These are phyloP conservation scores for Lacerta bilineata DNA, from an alignment of 2,797 vertebrate genomes.

Conservation along the genomic window DNA sequence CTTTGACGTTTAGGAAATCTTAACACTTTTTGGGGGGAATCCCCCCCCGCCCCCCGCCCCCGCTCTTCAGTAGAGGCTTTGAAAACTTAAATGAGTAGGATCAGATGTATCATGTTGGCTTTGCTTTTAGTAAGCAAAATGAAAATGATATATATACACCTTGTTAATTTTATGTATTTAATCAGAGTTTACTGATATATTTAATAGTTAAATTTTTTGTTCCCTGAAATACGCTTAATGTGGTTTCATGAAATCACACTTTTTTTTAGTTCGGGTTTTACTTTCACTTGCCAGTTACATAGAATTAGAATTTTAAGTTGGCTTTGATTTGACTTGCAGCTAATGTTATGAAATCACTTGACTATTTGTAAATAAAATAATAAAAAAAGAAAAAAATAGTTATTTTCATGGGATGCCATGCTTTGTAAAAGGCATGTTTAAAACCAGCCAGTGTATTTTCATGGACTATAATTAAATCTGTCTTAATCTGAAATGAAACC, in stretches of 20 bases:
- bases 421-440: background rate
- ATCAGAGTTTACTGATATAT: background rate
- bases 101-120: too few species aligned
- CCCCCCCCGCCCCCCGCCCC: too few species aligned
- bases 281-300: background rate
- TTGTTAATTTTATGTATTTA: too few species aligned
- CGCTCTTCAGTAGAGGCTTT: too few species aligned
- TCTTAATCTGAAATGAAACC: background rate
- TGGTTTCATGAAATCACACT: background rate
- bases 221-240: background rate
- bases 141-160: too few species aligned
- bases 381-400: background rate
- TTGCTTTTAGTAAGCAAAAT: too few species aligned
- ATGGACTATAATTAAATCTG: background rate
- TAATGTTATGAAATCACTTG: background rate
- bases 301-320: background rate
- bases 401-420: background rate
- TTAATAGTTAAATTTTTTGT: background rate
- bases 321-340: background rate
- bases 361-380: background rate
- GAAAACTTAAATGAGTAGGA: too few species aligned
- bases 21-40: too few species aligned
- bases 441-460: background rate
- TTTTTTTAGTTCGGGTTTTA: background rate
- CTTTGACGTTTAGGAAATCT: too few species aligned